A percentile compares a stretch with the other conserved stretches of the same genome.
Conservation (phyloP, 1,140 invertebrate genomes). For the Plodia interpunctella region DNA sequence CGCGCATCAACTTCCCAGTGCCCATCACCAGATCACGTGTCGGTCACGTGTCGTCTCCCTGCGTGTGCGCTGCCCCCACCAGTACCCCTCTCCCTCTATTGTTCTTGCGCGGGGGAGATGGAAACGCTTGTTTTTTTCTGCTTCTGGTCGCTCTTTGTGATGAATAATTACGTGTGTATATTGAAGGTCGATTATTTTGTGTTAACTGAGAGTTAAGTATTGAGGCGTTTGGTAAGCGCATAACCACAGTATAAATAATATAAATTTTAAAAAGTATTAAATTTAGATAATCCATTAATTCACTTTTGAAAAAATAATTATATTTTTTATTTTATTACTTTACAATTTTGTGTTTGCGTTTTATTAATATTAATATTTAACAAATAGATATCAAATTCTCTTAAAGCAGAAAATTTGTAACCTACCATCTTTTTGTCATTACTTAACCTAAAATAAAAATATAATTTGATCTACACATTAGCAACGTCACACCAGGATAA, state of each 20-base stretch:
- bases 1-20: conserved; percentile 27
- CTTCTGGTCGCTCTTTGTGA: conserved; percentile 7
- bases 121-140: conserved; percentile 13
- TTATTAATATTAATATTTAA: too few relatives aligned
- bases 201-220: neutral
- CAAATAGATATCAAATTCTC: too few relatives aligned
- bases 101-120: conserved; percentile 16
- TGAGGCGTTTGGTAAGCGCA: neutral
- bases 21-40: conserved; percentile 21
- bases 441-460: neutral
- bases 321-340: too few relatives aligned
- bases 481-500: neutral
- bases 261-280: too few relatives aligned
- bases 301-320: too few relatives aligned
- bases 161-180: conserved; percentile 4
- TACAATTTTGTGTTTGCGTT: too few relatives aligned
- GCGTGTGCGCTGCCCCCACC: conserved; percentile 4
- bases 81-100: conserved; percentile 11
- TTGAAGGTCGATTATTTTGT: neutral
- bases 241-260: too few relatives aligned
- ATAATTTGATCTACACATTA: neutral
- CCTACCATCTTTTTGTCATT: neutral
- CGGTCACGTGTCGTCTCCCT: conserved; percentile 20
- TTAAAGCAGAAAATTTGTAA: too few relatives aligned
- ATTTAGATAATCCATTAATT: too few relatives aligned